phyloP scores from a whole-genome alignment of 2,797 vertebrate genomes.

The Synanceia verrucosa region DNA sequence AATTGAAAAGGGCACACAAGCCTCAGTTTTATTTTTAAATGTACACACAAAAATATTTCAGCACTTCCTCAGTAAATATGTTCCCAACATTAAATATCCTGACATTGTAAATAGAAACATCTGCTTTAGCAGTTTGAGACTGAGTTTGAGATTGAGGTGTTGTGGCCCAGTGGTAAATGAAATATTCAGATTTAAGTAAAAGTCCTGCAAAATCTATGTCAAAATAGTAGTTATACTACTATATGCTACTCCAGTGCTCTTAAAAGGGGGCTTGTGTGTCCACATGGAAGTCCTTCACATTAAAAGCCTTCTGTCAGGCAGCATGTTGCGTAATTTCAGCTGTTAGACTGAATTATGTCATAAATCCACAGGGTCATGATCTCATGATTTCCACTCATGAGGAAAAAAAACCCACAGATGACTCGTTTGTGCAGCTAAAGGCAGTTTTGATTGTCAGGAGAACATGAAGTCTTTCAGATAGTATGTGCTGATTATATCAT shows the following conservation, averaged over 20 bases:
- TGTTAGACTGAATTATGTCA: constrained; percentile 51
- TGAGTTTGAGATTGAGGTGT: not conserved
- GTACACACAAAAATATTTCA: not conserved
- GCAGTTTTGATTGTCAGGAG: not conserved
- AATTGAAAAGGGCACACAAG: no score
- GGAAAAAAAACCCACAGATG: not conserved
- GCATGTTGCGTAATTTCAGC: constrained; percentile 55
- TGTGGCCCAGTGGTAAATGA: not conserved
- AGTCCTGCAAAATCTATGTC: not conserved
- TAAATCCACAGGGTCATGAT: constrained; percentile 10
- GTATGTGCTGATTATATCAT: not conserved
- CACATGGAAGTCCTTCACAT: constrained; percentile 1
- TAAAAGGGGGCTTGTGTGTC: not conserved
- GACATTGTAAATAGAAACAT: not conserved
- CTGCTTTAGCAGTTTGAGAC: rapidly evolving
- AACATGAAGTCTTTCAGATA: not conserved
- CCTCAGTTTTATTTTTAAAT: not conserved
- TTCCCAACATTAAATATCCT: not conserved
- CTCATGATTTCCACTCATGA: constrained; percentile 16
- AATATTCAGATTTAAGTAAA: not conserved
- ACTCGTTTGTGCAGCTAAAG: not conserved
- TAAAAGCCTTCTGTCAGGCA: constrained; percentile 29
- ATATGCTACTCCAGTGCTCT: not conserved
- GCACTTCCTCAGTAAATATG: not conserved
- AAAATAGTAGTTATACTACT: not conserved